A percentile compares a stretch with the other conserved stretches of the same genome.
Evolutionary conservation across 1,140 invertebrate genomes (phyloP).

Genomic region (Hypothenemus hampei): DNA sequence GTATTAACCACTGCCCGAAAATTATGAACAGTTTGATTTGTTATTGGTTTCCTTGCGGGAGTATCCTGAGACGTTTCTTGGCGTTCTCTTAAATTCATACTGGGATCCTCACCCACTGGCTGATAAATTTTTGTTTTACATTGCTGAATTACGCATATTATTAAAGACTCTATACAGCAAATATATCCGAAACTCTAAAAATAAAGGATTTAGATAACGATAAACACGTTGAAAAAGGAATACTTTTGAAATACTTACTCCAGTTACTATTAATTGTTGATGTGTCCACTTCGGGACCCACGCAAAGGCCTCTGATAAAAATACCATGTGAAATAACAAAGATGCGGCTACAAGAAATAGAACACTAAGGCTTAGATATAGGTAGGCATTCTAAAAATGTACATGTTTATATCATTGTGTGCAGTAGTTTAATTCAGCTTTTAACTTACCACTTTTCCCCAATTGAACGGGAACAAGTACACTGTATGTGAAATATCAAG

Average conservation of each 20-base stretch:
- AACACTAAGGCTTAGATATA: constrained; percentile 60
- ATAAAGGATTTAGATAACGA: neutral
- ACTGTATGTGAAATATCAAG: constrained; percentile 78
- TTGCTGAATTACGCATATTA: constrained; percentile 42
- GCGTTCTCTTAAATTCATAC: constrained; percentile 42
- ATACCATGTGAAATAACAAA: constrained; percentile 59
- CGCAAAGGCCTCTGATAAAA: constrained; percentile 58
- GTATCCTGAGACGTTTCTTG: constrained; percentile 33
- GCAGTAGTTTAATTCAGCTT: neutral
- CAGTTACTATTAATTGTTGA: constrained; percentile 44
- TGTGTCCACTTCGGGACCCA: constrained; percentile 55
- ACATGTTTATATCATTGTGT: neutral
- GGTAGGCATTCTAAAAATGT: constrained; percentile 55
- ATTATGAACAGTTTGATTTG: constrained; percentile 44
- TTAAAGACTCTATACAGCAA: constrained; percentile 42
- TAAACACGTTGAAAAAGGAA: neutral
- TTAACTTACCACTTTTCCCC: constrained; percentile 68
- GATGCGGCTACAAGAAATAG: constrained; percentile 60
- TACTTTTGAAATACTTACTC: constrained; percentile 38
- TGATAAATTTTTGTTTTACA: constrained; percentile 39
- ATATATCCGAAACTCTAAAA: constrained; percentile 44
- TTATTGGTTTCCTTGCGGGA: constrained; percentile 32
- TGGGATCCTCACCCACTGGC: constrained; percentile 44
- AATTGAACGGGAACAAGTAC: constrained; percentile 77
- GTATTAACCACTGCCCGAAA: constrained; percentile 42